Percentiles rank a stretch among this genome's conserved stretches.
These are phyloP conservation scores for Apotomis betuletana DNA, from an alignment of 2,888 invertebrate genomes.

Conservation along the genomic window DNA sequence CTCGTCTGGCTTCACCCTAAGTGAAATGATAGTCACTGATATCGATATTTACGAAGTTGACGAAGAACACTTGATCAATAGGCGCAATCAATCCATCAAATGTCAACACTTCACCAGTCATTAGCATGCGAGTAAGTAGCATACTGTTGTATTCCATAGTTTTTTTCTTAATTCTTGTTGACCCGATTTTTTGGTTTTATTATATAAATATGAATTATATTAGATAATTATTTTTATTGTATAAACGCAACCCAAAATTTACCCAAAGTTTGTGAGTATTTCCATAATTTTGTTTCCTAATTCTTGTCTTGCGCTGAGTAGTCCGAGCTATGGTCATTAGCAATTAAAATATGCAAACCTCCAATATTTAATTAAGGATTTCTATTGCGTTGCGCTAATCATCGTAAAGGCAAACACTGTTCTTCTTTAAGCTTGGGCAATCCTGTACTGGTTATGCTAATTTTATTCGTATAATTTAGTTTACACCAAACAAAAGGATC, in stretches of 20 bases:
- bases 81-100: neutral
- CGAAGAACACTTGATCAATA: neutral
- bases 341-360: conserved; percentile 29
- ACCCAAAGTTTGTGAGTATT: too few species aligned
- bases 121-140: too few species aligned
- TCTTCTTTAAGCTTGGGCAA: conserved; percentile 28
- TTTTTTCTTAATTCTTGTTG: too few species aligned
- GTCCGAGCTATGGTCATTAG: conserved; percentile 2
- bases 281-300: too few species aligned
- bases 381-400: conserved; percentile 29
- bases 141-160: too few species aligned
- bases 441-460: conserved; percentile 38
- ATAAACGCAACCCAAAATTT: too few species aligned
- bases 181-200: too few species aligned
- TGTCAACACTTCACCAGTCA: too few species aligned
- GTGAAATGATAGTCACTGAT: neutral
- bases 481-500: conserved; percentile 55
- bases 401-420: conserved; percentile 27
- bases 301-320: too few species aligned
- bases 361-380: conserved; percentile 35
- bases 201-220: too few species aligned
- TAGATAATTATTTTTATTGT: too few species aligned
- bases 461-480: conserved; percentile 31
- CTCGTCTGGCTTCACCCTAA: too few species aligned
- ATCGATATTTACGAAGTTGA: neutral